Percentiles rank a stretch among this genome's conserved stretches.
Evolutionary conservation across 2,113 vertebrate genomes (phyloP).

Genomic region (Genyomyrus donnyi): DNA sequence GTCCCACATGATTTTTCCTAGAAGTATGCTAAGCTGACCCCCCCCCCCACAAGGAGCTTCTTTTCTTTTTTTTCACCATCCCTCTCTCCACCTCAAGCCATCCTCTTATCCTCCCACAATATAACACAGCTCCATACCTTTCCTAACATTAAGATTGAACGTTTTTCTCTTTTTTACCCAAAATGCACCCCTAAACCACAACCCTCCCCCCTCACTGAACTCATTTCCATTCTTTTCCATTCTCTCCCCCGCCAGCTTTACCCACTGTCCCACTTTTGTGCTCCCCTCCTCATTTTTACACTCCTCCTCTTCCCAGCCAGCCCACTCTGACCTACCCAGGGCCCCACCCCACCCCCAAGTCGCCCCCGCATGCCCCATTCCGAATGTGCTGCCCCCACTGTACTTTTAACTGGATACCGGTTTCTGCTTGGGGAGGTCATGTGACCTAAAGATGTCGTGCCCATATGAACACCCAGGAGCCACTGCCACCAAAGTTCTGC

Average conservation of each 20-base stretch:
- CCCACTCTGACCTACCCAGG: background rate
- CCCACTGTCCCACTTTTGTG: background rate
- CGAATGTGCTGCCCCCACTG: background rate
- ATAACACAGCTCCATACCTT: background rate
- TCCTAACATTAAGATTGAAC: background rate
- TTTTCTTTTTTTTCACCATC: background rate
- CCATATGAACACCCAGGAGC: background rate
- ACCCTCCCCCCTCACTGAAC: background rate
- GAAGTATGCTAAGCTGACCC: background rate
- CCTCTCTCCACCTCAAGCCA: background rate
- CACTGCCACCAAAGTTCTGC: background rate
- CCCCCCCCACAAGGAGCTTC: background rate
- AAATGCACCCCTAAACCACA: background rate
- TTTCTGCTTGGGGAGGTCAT: background rate
- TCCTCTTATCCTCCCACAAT: background rate
- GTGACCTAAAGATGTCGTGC: background rate
- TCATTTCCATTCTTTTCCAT: background rate
- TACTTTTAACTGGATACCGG: background rate
- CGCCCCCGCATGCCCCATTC: background rate
- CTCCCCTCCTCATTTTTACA: background rate
- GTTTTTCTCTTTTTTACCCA: background rate
- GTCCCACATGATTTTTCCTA: background rate
- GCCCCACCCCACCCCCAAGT: background rate
- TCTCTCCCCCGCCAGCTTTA: background rate
- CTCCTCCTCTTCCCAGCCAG: background rate